Evolutionary conservation across 1,140 invertebrate genomes (phyloP).

Genomic region (Procambarus clarkii): DNA sequence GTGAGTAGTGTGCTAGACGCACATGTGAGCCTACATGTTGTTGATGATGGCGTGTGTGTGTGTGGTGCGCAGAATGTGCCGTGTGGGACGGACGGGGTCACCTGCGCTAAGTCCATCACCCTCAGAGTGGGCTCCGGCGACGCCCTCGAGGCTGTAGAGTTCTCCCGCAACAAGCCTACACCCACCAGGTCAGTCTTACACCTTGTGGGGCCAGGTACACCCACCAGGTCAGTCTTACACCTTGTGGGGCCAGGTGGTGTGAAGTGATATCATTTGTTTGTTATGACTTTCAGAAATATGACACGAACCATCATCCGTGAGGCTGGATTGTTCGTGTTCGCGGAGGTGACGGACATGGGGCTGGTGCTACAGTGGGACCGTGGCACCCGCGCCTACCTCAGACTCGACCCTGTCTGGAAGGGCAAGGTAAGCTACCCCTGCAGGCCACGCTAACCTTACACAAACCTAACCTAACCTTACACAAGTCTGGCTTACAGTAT

Average conservation of each 20-base stretch:
- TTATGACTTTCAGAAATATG: constrained; percentile 31
- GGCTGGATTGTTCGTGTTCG: constrained; percentile 85
- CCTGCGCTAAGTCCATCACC: constrained; percentile 89
- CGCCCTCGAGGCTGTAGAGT: constrained; percentile 80
- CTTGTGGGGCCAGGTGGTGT: too few relatives aligned
- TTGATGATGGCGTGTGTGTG: background rate
- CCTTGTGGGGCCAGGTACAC: too few relatives aligned
- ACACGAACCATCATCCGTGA: constrained; percentile 76
- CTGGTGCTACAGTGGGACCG: constrained; percentile 91
- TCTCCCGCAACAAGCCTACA: constrained; percentile 78
- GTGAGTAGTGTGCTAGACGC: too few relatives aligned
- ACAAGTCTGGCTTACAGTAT: too few relatives aligned
- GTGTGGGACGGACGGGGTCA: constrained; percentile 89
- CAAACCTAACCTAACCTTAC: too few relatives aligned
- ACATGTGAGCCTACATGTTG: background rate
- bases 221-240: too few relatives aligned
- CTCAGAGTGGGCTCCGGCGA: constrained; percentile 79
- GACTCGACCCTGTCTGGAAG: constrained; percentile 85
- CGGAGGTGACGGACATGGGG: constrained; percentile 87
- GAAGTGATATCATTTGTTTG: too few relatives aligned
- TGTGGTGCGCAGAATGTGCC: constrained; percentile 82
- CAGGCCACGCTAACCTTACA: too few relatives aligned
- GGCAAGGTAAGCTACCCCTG: constrained; percentile 78
- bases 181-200: constrained; percentile 48
- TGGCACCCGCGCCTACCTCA: constrained; percentile 88